Conservation (phyloP, 2,797 vertebrate genomes). For the Cygnus olor region DNA sequence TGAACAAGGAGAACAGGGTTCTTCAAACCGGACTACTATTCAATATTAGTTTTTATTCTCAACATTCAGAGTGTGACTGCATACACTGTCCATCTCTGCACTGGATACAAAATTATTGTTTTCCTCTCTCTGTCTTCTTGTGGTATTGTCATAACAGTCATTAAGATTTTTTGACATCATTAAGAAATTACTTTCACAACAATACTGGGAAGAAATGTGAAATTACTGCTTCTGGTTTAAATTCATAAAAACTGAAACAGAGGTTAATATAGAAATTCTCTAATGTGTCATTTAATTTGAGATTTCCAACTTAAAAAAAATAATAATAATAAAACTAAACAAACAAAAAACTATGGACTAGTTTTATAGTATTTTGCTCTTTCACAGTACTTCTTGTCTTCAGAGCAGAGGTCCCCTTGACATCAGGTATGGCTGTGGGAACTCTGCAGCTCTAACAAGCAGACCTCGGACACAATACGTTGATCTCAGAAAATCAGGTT, state of each 20-base stretch:
- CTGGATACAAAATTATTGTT: background rate
- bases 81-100: background rate
- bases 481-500: background rate
- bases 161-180: background rate
- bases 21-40: background rate
- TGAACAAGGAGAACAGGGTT: background rate
- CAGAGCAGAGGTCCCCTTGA: background rate
- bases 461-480: background rate
- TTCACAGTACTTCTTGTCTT: background rate
- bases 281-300: background rate
- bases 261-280: background rate
- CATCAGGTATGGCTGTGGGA: rapidly evolving
- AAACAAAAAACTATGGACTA: background rate
- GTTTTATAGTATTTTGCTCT: background rate
- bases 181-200: background rate
- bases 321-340: too few species aligned
- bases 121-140: background rate
- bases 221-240: background rate
- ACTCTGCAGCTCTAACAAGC: background rate
- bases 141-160: background rate
- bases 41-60: background rate
- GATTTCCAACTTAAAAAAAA: background rate
- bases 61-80: background rate
- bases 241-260: background rate
- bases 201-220: background rate